Conservation (phyloP, 2,113 vertebrate genomes). For the Protobothrops mucrosquamatus region DNA sequence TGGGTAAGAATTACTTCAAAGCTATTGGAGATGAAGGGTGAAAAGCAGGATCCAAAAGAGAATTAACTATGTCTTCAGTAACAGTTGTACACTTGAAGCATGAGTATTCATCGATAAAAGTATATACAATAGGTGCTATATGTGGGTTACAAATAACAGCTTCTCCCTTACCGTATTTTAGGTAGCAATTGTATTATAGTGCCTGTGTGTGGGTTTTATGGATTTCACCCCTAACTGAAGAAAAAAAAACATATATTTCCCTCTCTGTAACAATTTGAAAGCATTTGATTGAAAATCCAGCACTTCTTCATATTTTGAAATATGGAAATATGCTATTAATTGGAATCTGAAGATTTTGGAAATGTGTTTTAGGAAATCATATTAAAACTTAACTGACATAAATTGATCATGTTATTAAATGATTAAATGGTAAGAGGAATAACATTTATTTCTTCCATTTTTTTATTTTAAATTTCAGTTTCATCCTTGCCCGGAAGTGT, state of each 20-base stretch:
- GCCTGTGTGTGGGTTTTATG: not conserved
- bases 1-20: conserved; percentile 76
- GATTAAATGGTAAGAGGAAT: not conserved
- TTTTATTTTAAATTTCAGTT: conserved; percentile 71
- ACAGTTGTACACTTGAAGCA: not conserved
- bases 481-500: conserved; percentile 90
- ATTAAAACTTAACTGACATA: not conserved
- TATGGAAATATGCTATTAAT: not conserved
- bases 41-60: not conserved
- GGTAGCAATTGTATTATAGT: not conserved
- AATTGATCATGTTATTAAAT: not conserved
- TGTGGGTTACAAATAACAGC: not conserved
- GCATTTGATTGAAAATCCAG: too few relatives aligned
- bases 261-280: not conserved
- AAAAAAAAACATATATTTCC: not conserved
- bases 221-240: not conserved
- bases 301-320: not conserved
- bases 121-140: not conserved
- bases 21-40: not conserved
- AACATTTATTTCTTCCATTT: not conserved
- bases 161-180: not conserved
- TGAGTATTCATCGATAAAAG: not conserved
- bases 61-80: not conserved
- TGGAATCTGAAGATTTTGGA: not conserved
- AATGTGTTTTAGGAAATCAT: not conserved